Evolutionary conservation across 92 coral and sea anemone genomes (phyloP), one percentile per base, ranked within the genome.

Genomic region (Phenganax stokvisi): DNA sequence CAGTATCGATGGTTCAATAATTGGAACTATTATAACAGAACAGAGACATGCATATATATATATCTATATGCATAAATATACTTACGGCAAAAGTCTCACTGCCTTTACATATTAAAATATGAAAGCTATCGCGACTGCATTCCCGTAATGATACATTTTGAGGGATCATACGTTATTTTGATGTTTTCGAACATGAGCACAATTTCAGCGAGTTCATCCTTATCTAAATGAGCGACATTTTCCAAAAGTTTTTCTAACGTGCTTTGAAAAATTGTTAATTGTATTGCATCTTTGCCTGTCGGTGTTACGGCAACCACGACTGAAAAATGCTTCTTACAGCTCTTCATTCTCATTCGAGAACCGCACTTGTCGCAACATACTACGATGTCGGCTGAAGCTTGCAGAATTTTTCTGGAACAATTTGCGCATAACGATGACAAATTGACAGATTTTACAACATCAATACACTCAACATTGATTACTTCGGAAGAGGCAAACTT

Each of bases 351-450:
- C 65, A 59, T 59, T 59, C 65, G 0, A 25, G 20, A 59, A 59
- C 73, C 73, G 30, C 73, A 68, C 30, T 47, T 29, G 54, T 68
- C 73, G 54, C 73, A 68, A 27, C 16, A 47, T 9, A 68, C 73
- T 59, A 59, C 65, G 7, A 59, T 59, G 65, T 59, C 27, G 1
- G n/a, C 27, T 13, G 65, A 13, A 59, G n/a, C 65, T 59, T 59
- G 65, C n/a, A 59, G 65, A 68, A 68, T 68, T 47, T 68, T 68
- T 47, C 30, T 68, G 11, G 73, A 68, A 47, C 73, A 68, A 68
- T 68, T 68, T 25, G 54, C 9, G 73, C 73, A 68, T 17, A 68
- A 8, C 44, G 25, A 17, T 15, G 73, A 68, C 73, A 68, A 17
- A 47, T 47, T 68, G 13, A 68, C 73, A 10, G 52, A 29, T 68